These are phyloP conservation scores for Cynodonichthys magdalenae DNA, from an alignment of 2,797 vertebrate species.

Conservation along the genomic window DNA sequence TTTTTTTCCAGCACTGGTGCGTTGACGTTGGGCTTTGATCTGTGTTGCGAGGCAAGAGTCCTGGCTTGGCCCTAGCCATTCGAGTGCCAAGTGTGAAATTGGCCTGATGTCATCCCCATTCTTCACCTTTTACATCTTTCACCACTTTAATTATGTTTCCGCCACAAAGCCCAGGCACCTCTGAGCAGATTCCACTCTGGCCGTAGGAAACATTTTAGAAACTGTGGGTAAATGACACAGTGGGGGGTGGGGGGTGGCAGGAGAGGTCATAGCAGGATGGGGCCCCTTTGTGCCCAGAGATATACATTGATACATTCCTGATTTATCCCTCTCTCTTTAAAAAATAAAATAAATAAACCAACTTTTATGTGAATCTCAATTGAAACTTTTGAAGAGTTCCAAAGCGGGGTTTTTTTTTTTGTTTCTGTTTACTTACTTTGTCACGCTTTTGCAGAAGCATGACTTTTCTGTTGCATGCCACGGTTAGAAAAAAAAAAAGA, in stretches of 20 bases:
- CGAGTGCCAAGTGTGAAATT: slow-evolving; percentile 99
- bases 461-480: neutral
- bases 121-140: slow-evolving; percentile 96
- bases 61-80: slow-evolving; percentile 92
- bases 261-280: slow-evolving; percentile 79
- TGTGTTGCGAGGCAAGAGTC: slow-evolving; percentile 94
- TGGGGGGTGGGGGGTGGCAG: slow-evolving; percentile 85
- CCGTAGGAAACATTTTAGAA: slow-evolving; percentile 93
- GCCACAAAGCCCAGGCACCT: slow-evolving; percentile 94
- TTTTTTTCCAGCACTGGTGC: slow-evolving; percentile 92
- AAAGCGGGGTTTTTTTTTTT: slow-evolving; percentile 5
- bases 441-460: too few relatives aligned
- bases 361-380: neutral
- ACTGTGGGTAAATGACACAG: slow-evolving; percentile 87
- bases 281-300: slow-evolving; percentile 74
- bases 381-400: slow-evolving; percentile 7
- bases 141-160: slow-evolving; percentile 99
- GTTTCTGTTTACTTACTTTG: neutral
- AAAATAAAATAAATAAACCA: slow-evolving; percentile 36
- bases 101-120: slow-evolving; percentile 99
- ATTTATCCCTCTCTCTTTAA: slow-evolving; percentile 82
- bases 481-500: slow-evolving; percentile 9
- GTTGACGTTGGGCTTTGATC: slow-evolving; percentile 97
- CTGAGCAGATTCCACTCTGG: slow-evolving; percentile 95
- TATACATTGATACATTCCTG: slow-evolving; percentile 74